A percentile compares a stretch with the other conserved stretches of the same genome.
Conservation (phyloP, 2,888 invertebrate species). For the Agrochola macilenta region DNA sequence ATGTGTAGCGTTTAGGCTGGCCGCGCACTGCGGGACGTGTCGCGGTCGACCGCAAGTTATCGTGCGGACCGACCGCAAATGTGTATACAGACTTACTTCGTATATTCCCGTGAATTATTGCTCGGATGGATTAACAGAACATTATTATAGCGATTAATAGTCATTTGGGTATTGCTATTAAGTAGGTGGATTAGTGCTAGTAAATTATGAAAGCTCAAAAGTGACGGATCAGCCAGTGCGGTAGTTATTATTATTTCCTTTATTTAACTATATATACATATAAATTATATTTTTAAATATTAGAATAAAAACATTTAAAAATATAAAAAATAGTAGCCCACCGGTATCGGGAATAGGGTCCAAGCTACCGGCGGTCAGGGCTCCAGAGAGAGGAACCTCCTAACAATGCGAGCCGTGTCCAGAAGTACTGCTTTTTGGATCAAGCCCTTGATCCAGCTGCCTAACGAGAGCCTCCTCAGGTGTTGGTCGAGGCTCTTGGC, state of each 20-base stretch:
- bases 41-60: slow-evolving; percentile 62
- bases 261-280: no score
- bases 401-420: no score
- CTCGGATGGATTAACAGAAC: slow-evolving; percentile 29
- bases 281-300: no score
- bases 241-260: not conserved
- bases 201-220: slow-evolving; percentile 10
- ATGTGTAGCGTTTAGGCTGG: slow-evolving; percentile 43
- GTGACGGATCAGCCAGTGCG: slow-evolving; percentile 6
- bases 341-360: no score
- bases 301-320: no score
- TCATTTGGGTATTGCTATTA: slow-evolving; percentile 22
- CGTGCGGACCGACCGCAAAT: slow-evolving; percentile 42
- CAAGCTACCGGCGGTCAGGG: no score
- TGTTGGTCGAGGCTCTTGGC: no score
- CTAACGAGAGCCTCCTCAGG: no score
- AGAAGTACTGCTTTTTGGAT: no score
- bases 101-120: slow-evolving; percentile 45
- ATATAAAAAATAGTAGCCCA: no score
- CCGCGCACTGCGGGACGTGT: slow-evolving; percentile 42
- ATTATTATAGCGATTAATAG: slow-evolving; percentile 38
- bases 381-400: no score
- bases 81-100: slow-evolving; percentile 24
- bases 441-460: no score
- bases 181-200: slow-evolving; percentile 19